phyloP scores from a whole-genome alignment of 2,797 vertebrate species.

The Acrossocheilus fasciatus region DNA sequence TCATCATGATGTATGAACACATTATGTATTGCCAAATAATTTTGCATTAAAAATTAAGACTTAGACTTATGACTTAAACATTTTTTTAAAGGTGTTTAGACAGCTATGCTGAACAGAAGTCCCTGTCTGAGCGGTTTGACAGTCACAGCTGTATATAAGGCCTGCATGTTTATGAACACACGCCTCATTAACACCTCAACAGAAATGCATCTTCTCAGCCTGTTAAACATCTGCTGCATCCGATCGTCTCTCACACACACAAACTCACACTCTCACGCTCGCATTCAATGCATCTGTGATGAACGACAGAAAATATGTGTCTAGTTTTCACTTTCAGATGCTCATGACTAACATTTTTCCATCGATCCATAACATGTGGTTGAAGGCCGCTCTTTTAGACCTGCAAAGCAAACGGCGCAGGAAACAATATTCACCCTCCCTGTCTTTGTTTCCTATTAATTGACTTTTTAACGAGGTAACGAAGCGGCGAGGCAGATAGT shows the following conservation, averaged over 20 bases:
- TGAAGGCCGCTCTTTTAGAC: conserved; percentile 47
- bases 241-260: background rate
- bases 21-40: background rate
- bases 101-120: background rate
- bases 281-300: background rate
- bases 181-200: background rate
- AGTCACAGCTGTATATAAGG: background rate
- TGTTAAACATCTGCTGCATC: conserved; percentile 18
- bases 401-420: conserved; percentile 41
- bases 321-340: background rate
- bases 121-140: background rate
- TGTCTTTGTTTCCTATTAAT: conserved; percentile 77
- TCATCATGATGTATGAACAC: background rate
- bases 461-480: conserved; percentile 79
- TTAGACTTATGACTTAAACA: too few species aligned
- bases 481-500: conserved; percentile 72
- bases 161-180: background rate
- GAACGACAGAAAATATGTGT: background rate
- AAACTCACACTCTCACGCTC: background rate
- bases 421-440: conserved; percentile 46
- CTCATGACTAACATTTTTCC: conserved; percentile 31
- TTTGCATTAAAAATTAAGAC: too few species aligned
- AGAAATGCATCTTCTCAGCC: background rate
- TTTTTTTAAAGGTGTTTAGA: too few species aligned
- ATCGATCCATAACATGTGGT: conserved; percentile 43